phyloP scores from a whole-genome alignment of 1,140 invertebrate genomes.

The Hormaphis cornu region DNA sequence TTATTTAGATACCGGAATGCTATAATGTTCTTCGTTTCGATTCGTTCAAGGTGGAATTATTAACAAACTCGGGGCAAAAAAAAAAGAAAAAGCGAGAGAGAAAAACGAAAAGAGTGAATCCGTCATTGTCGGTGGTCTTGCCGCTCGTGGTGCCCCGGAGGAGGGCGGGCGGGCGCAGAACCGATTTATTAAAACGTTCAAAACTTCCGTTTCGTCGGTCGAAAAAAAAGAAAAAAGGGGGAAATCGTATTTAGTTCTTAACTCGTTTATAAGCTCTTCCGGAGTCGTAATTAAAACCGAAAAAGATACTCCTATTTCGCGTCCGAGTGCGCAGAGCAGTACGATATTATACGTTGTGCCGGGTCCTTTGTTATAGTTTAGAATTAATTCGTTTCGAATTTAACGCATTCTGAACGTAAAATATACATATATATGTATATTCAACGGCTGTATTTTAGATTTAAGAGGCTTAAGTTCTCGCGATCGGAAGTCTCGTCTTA shows the following conservation, averaged over 20 bases:
- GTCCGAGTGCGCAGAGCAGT: background rate
- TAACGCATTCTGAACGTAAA: background rate
- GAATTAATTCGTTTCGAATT: background rate
- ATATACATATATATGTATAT: background rate
- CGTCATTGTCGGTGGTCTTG: slow-evolving; percentile 22
- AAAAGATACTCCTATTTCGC: background rate
- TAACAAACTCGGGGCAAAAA: background rate
- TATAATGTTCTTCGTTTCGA: background rate
- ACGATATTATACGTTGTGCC: background rate
- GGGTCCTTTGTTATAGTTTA: background rate
- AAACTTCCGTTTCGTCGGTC: background rate
- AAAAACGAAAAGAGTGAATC: background rate
- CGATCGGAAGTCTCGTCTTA: no score
- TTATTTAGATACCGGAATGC: background rate
- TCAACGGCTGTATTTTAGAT: background rate
- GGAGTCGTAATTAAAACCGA: slow-evolving; percentile 5
- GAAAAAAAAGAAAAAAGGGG: background rate
- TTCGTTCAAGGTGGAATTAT: slow-evolving; percentile 17
- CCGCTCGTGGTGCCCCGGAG: no score
- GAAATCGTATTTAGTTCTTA: background rate
- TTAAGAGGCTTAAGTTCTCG: background rate
- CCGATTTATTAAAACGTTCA: slow-evolving; percentile 21
- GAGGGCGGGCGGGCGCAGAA: background rate
- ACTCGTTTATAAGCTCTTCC: slow-evolving; percentile 5
- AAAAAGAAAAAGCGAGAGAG: background rate